Conservation (phyloP, 2,888 invertebrate genomes). For the Bombylius major region DNA sequence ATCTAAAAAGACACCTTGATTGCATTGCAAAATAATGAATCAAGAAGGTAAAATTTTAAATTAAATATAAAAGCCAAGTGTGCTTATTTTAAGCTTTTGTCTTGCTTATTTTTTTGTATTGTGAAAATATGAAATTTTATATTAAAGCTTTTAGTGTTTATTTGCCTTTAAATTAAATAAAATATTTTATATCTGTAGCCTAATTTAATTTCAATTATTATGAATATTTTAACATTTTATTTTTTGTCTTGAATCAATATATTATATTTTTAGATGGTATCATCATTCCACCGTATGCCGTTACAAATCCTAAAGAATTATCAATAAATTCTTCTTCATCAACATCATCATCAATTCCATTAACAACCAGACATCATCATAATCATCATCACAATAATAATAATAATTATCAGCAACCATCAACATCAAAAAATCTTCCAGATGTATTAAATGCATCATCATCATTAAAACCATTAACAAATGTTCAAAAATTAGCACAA, state of each 20-base stretch:
- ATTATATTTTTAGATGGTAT: background rate
- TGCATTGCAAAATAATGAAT: too few species aligned
- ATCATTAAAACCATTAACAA: conserved; percentile 16
- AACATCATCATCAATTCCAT: conserved; percentile 1
- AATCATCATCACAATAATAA: conserved; percentile 1
- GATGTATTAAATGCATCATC: conserved; percentile 18
- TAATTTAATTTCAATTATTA: too few species aligned
- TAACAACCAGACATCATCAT: background rate
- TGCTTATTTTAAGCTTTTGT: too few species aligned
- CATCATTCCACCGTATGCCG: conserved; percentile 15
- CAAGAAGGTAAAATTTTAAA: too few species aligned
- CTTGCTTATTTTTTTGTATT: too few species aligned
- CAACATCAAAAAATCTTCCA: conserved; percentile 20
- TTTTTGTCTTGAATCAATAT: too few species aligned
- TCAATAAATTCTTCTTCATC: conserved; percentile 8
- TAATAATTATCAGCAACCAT: conserved; percentile 10
- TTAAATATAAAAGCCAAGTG: too few species aligned
- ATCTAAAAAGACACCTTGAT: too few species aligned
- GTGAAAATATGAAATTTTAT: too few species aligned
- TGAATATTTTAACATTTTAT: background rate
- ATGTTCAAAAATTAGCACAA: conserved; percentile 27
- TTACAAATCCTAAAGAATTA: conserved; percentile 5
- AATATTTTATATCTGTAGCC: too few species aligned
- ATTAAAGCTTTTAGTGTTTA: too few species aligned
- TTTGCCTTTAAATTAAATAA: too few species aligned